phyloP scores from a whole-genome alignment of 2,888 invertebrate species.

The Aelia acuminata region DNA sequence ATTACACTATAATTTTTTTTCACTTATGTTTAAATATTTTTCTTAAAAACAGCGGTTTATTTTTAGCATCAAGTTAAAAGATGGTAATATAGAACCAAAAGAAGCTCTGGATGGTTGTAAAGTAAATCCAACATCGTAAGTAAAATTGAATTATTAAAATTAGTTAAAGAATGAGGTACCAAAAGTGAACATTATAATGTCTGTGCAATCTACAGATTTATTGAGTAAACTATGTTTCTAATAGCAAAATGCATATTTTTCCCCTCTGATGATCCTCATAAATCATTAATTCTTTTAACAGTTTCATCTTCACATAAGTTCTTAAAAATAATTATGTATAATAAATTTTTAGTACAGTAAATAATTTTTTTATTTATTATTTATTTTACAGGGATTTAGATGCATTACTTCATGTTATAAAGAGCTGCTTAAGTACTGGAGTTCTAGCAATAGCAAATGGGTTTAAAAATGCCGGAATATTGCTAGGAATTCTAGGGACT shows the following conservation, averaged over 20 bases:
- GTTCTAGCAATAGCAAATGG: constrained; percentile 81
- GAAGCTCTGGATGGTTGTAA: background rate
- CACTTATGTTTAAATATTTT: background rate
- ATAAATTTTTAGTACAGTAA: too few species aligned
- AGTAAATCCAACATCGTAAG: background rate
- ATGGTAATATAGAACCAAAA: background rate
- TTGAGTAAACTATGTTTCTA: background rate
- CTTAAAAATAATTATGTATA: background rate
- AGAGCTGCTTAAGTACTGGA: constrained; percentile 80
- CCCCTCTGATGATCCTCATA: background rate
- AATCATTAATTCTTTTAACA: background rate
- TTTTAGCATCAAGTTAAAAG: background rate
- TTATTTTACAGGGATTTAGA: constrained; percentile 70
- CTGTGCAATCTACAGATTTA: too few species aligned
- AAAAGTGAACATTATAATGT: too few species aligned
- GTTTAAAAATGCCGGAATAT: constrained; percentile 78
- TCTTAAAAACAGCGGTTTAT: background rate
- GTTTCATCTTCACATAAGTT: background rate
- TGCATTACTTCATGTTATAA: constrained; percentile 74
- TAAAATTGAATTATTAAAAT: background rate
- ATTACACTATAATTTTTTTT: background rate
- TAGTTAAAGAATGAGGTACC: background rate
- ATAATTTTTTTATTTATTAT: too few species aligned
- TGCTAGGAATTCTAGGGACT: constrained; percentile 75
- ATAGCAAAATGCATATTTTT: background rate